Evolutionary conservation across 2,888 invertebrate species (phyloP), one percentile per base, ranked within the genome.

Genomic region (Leptopterna dolabrata): DNA sequence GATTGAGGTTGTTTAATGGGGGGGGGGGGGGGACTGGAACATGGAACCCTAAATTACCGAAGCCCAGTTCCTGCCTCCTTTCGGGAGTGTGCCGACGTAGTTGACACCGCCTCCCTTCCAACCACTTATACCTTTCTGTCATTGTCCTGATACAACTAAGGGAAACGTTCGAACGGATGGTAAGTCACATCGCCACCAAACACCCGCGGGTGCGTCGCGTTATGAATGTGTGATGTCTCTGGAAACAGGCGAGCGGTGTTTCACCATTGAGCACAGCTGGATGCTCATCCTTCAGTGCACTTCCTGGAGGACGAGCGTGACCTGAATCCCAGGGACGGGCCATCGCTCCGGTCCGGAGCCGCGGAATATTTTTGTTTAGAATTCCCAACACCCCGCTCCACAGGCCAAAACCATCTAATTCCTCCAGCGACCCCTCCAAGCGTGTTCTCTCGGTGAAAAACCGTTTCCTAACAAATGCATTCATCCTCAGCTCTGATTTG

Each of bases 211-310:
- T 7, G 30, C n/a, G 19, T n/a, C 30, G 81, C 51, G 81, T 81
- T 81, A 81, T 81, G 81, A 81, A 81, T 81, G 81, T 55, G 81
- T 81, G 45, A 81, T 81, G 55, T 51, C n/a, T n/a, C n/a, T n/a
- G n/a, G 81, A 81, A 55, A 81, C 81, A 55, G 55, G 55, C 55
- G 81, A 43, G 45, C 81, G 55, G 81, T 81, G n/a, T 81, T 81
- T 81, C 81, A 51, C 47, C 81, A 81, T 81, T 51, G 51, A 30
- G 47, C 81, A 30, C 81, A 81, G 45, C 81, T 81, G 81, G 55
- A 55, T 19, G 51, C 27, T 30, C 29, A 51, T 30, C 51, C 55
- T 81, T 55, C 47, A 51, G 81, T 81, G 81, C 81, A 81, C 81
- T 81, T 81, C 81, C 81, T 81, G 51, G 81, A 73, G 73, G 63